Evolutionary conservation across 2,113 vertebrate species (phyloP), one percentile per base, ranked within the genome.

Genomic region (Aptenodytes forsteri): DNA sequence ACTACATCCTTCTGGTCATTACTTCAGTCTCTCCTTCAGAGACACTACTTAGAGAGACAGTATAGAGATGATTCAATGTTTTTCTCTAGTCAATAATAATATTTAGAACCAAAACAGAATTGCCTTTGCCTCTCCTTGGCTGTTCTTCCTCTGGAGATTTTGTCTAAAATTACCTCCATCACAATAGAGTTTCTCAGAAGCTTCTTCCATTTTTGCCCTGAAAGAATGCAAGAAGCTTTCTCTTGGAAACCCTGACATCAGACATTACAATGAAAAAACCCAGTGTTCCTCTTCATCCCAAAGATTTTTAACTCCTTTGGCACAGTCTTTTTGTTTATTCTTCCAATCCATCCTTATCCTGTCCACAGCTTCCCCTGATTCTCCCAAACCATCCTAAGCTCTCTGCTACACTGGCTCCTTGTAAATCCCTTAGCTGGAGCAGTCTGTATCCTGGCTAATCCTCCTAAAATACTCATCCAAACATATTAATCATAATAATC

Each of bases 191-290:
- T 79, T 70, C 61, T 75, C 10, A 81, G 59, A 87, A 55, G 18
- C 12, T 16, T 70, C n/a, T 73, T 88, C 27, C 6, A 1, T 14
- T 81, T 85, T 80, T n/a, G 16, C 12, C 9, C 40, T 44, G 20
- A 76, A 44, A 83, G 20, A 49, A 67, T 25, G 36, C 4, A 66
- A 67, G 61, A 46, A 44, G 0, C 10, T 66, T 46, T 78, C 13
- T 70, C 29, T 65, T 90, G 64, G 32, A 85, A 82, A 44, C 2
- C 1, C 30, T 27, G 3, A 21, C 5, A 44, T 46, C 17, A 61
- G 59, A 26, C 0, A 32, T 69, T 49, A 32, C 0, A 1, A 61
- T 29, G 11, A 11, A 56, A 73, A 72, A 42, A 64, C 16, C 0
- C 2, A 23, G 11, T 47, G 23, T 21, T 67, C 9, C 4, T 69